Evolutionary conservation across 1,140 invertebrate genomes (phyloP).

Genomic region (Diploscapter pachys): DNA sequence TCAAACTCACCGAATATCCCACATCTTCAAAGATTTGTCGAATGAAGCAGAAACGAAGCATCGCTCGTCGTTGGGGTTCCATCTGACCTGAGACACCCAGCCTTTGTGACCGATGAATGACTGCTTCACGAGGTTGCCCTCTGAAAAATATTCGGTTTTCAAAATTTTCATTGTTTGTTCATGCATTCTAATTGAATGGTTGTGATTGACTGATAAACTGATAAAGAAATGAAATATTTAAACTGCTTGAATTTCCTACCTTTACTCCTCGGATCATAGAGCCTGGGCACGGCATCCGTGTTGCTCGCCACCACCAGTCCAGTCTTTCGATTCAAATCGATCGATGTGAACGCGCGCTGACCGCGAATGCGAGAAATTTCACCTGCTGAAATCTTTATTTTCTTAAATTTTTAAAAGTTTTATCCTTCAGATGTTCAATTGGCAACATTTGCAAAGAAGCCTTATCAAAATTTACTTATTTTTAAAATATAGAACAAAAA

Average conservation of each 20-base stretch:
- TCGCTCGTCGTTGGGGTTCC: slow-evolving; percentile 79
- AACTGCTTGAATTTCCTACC: slow-evolving; percentile 20
- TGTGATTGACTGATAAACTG: slow-evolving; percentile 3
- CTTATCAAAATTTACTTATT: too few relatives aligned
- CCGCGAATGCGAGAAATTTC: slow-evolving; percentile 25
- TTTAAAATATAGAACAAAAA: neutral
- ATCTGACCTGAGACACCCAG: slow-evolving; percentile 84
- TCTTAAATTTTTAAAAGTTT: too few relatives aligned
- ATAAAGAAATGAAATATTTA: slow-evolving; percentile 25
- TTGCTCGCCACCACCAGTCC: slow-evolving; percentile 77
- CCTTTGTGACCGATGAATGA: slow-evolving; percentile 83
- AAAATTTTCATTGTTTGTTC: neutral
- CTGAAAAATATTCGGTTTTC: slow-evolving; percentile 61
- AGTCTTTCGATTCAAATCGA: slow-evolving; percentile 76
- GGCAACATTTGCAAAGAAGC: too few relatives aligned
- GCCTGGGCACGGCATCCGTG: slow-evolving; percentile 79
- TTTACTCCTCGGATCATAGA: slow-evolving; percentile 81
- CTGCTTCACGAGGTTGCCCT: slow-evolving; percentile 79
- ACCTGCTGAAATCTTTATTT: slow-evolving; percentile 12
- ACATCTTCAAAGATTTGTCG: slow-evolving; percentile 84
- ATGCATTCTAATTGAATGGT: neutral
- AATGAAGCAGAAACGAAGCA: slow-evolving; percentile 88
- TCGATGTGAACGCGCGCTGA: slow-evolving; percentile 79
- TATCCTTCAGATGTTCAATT: too few relatives aligned
- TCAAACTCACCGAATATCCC: slow-evolving; percentile 74